Base-by-base conservation (phyloP, 2,888 invertebrate species). In the Eledone cirrhosa region DNA sequence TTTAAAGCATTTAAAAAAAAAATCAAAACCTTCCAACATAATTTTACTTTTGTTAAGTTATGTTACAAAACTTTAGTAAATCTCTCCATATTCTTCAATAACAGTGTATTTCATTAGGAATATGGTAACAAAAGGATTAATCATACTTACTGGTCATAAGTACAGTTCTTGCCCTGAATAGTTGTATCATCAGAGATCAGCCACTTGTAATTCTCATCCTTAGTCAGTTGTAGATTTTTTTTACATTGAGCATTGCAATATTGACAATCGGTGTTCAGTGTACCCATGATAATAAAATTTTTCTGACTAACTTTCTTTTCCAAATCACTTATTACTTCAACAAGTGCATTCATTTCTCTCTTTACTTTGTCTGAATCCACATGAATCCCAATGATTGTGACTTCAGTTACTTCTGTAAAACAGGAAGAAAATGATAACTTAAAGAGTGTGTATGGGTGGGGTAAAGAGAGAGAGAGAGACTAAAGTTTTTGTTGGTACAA, bases 221-320 rank as follows among this genome's bases (percentile, higher is more conserved):
- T 84, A 24, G 85, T 78, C n/a, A 87, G 81, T 0, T 81, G 77
- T 27, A 87, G 81, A 47, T 82, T 80, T 14, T 81, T 77, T 82
- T 84, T 85, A 11, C 86, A 83, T 0, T 77, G 69, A 11, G 78
- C 78, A 7, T 80, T 81, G 14, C 90, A 82, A 78, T 89, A 90
- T n/a, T 81, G 80, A 81, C 90, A 89, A 78, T 87, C 90, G 3
- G 89, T 88, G 79, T 90, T 90, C 76, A 90, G 86, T 81, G 90
- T 90, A 11, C 90, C 90, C 47, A 87, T 84, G 24, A 90, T 84
- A 11, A 90, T 80, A 8, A 89, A 80, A 74, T 85, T 81, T 85
- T 86, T 41, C 22, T 72, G 22, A 14, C 41, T 41, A 33, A 11
- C 41, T 72, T 72, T 41, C n/a, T 41, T 31, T 7, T 31, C 41